Conservation (phyloP, 2,113 vertebrate genomes). For the Australoheros scitulus region DNA sequence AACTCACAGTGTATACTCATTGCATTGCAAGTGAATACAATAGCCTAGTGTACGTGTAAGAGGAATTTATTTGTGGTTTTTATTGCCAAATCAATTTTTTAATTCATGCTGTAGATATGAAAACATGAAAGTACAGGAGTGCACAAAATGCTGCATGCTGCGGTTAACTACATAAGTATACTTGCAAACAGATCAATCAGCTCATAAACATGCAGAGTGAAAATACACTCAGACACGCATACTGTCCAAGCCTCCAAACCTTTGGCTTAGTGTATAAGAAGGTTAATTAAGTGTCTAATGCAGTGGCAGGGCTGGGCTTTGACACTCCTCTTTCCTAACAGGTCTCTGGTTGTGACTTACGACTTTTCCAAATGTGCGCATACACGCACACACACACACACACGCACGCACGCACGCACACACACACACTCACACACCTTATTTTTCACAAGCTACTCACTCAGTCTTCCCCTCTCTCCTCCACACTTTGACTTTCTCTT, state of each 20-base stretch:
- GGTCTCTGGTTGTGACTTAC: conserved; percentile 64
- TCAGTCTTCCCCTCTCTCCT: conserved; percentile 5
- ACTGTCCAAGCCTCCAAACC: conserved; percentile 10
- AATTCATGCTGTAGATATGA: conserved; percentile 7
- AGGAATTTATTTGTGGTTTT: conserved; percentile 26
- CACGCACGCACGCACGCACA: neutral
- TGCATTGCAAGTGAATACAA: conserved; percentile 21
- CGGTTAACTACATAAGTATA: neutral
- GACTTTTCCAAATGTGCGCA: conserved; percentile 32
- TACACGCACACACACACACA: neutral
- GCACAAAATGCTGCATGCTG: neutral
- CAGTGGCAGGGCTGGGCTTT: conserved; percentile 50
- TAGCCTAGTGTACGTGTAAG: neutral
- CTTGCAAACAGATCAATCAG: conserved; percentile 21
- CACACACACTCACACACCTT: conserved; percentile 15
- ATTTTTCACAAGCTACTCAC: conserved; percentile 28
- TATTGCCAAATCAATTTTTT: conserved; percentile 30
- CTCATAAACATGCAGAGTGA: conserved; percentile 40
- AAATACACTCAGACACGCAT: conserved; percentile 33
- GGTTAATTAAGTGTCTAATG: conserved; percentile 79
- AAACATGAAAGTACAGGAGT: neutral
- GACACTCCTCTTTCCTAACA: conserved; percentile 73
- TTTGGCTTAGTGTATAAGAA: conserved; percentile 58
- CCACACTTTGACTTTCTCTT: conserved; percentile 28
- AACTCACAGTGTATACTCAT: conserved; percentile 10